phyloP scores from a whole-genome alignment of 35 echinoderm and acorn worm species.

The Amphiura filiformis region DNA sequence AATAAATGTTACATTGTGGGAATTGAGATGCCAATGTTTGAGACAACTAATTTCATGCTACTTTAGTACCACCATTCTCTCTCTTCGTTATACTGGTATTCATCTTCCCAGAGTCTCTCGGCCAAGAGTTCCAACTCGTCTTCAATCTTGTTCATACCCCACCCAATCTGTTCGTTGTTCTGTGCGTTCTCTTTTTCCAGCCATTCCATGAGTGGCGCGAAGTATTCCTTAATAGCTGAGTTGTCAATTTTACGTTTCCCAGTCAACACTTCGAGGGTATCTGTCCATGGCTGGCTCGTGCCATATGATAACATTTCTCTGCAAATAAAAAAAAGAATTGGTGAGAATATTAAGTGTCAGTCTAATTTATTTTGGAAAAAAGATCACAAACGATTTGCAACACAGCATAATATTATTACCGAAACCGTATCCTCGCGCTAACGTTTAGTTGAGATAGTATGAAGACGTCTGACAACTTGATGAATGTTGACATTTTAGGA shows the following conservation, averaged over 20 bases:
- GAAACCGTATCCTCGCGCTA: too few species aligned
- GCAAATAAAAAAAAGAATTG: neutral
- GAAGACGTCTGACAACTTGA: too few species aligned
- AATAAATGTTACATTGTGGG: too few species aligned
- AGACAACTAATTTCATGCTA: too few species aligned
- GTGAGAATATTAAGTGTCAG: too few species aligned
- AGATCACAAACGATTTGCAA: too few species aligned
- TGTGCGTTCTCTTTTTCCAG: conserved; percentile 59
- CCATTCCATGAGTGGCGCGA: conserved; percentile 81
- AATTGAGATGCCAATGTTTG: too few species aligned
- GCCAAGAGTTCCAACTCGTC: neutral
- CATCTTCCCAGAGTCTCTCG: neutral
- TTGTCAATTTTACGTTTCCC: conserved; percentile 66
- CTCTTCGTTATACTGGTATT: neutral
- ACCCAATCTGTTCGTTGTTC: conserved; percentile 43
- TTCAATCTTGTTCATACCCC: conserved; percentile 10
- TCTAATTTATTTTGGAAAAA: too few species aligned
- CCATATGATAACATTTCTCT: conserved; percentile 86
- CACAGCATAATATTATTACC: too few species aligned
- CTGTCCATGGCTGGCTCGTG: conserved; percentile 77
- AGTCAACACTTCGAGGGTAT: conserved; percentile 75
- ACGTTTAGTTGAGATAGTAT: too few species aligned
- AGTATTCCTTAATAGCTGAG: conserved; percentile 72
- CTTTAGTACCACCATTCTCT: neutral
- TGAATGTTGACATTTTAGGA: too few species aligned